Percentiles rank a stretch among this genome's conserved stretches.
Evolutionary conservation across 2,113 vertebrate genomes (phyloP).

Genomic region (Osmerus eperlanus): DNA sequence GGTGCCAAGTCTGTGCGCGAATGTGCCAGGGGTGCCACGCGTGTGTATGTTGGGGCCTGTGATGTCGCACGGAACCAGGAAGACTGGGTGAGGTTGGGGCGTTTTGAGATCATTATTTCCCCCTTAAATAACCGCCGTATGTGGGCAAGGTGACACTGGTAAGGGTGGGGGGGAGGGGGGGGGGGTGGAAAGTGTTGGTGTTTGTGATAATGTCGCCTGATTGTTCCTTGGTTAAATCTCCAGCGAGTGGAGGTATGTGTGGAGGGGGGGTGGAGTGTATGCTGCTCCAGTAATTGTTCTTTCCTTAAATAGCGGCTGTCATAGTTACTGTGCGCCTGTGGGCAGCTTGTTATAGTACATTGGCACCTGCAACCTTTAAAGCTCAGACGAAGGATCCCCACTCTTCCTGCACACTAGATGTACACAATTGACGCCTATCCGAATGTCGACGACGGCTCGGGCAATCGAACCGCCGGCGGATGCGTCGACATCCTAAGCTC

Average conservation of each 20-base stretch:
- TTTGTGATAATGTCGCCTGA: constrained; percentile 49
- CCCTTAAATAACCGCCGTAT: not conserved
- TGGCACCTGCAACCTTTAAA: constrained; percentile 59
- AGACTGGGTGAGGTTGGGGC: constrained; percentile 1
- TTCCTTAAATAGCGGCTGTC: constrained; percentile 72
- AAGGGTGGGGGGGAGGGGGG: not conserved
- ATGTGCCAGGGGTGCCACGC: too few species aligned
- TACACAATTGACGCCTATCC: not conserved
- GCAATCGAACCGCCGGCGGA: too few species aligned
- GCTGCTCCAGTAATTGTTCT: constrained; percentile 61
- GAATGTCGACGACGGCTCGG: too few species aligned
- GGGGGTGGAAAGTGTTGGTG: constrained; percentile 37
- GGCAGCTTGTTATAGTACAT: constrained; percentile 59
- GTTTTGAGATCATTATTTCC: constrained; percentile 26
- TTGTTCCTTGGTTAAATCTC: constrained; percentile 47
- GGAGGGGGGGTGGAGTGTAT: constrained; percentile 42
- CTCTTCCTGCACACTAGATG: not conserved
- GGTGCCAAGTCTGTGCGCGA: constrained; percentile 33
- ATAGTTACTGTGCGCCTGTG: constrained; percentile 64
- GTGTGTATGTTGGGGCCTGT: too few species aligned
- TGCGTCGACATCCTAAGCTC: too few species aligned
- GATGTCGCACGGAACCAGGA: too few species aligned
- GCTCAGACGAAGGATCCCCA: not conserved
- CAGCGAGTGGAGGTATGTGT: constrained; percentile 40
- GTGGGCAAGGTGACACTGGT: too few species aligned